phyloP scores from a whole-genome alignment of 2,113 vertebrate genomes.

The Australoheros scitulus region DNA sequence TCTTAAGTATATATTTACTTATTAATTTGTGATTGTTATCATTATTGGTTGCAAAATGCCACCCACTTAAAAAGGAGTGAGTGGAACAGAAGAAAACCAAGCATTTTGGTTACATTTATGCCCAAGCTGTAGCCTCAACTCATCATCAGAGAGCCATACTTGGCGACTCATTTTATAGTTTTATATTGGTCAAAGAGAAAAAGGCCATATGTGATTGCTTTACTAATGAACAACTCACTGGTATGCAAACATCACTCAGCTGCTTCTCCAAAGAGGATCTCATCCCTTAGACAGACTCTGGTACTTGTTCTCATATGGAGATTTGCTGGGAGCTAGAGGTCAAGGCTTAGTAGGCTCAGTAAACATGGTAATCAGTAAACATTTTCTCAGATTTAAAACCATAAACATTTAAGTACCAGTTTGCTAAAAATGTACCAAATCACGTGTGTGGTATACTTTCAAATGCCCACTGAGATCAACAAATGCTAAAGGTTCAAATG shows the following conservation, averaged over 20 bases:
- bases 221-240: not conserved
- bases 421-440: not conserved
- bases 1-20: not conserved
- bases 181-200: not conserved
- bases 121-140: not conserved
- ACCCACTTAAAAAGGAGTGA: not conserved
- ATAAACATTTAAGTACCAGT: too few relatives aligned
- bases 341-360: not conserved
- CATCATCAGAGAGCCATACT: not conserved
- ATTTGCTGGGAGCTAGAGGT: not conserved
- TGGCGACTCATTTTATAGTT: not conserved
- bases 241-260: not conserved
- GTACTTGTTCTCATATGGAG: not conserved
- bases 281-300: not conserved
- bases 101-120: not conserved
- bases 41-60: not conserved
- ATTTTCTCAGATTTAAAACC: not conserved
- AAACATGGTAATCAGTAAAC: not conserved
- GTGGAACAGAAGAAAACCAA: not conserved
- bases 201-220: not conserved
- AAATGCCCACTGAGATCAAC: not conserved
- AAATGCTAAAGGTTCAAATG: not conserved
- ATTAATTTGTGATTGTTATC: not conserved
- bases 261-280: not conserved
- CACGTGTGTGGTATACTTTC: not conserved